A percentile compares a stretch with the other conserved stretches of the same genome.
Conservation (phyloP, 2,888 invertebrate genomes). For the Drosophila paranaensis region DNA sequence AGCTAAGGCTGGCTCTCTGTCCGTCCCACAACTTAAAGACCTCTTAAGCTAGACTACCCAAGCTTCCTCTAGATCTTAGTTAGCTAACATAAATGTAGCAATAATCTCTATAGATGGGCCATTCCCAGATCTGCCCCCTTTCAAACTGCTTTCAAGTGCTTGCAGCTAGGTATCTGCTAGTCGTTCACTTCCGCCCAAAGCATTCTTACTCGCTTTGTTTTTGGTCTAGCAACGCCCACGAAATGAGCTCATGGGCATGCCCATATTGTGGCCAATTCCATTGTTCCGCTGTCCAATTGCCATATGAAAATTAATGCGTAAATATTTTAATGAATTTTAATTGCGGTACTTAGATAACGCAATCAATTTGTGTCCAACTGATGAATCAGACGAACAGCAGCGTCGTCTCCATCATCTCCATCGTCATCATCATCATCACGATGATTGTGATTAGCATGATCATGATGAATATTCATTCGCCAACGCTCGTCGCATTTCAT, state of each 20-base stretch:
- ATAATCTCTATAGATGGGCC: neutral
- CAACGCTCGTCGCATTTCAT: conserved; percentile 40
- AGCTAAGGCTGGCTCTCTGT: neutral
- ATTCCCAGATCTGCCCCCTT: too few species aligned
- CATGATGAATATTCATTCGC: conserved; percentile 30
- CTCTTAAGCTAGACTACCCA: neutral
- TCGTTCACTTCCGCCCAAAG: neutral
- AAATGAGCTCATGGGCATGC: conserved; percentile 66
- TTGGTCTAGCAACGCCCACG: conserved; percentile 46
- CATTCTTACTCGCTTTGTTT: neutral
- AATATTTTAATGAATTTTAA: conserved; percentile 73
- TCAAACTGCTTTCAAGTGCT: too few species aligned
- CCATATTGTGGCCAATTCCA: neutral
- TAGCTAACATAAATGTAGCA: neutral
- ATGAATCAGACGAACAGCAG: conserved; percentile 57
- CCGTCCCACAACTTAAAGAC: neutral
- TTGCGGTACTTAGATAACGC: conserved; percentile 68
- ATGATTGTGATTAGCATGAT: conserved; percentile 10
- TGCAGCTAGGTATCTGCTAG: neutral
- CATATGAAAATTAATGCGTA: conserved; percentile 53
- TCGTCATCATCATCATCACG: neutral
- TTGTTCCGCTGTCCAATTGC: conserved; percentile 3
- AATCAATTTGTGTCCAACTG: conserved; percentile 59
- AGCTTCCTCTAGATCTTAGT: neutral
- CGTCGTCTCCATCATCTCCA: conserved; percentile 18